Evolutionary conservation across 2,888 invertebrate species (phyloP).

Genomic region (Ligdia adustata): DNA sequence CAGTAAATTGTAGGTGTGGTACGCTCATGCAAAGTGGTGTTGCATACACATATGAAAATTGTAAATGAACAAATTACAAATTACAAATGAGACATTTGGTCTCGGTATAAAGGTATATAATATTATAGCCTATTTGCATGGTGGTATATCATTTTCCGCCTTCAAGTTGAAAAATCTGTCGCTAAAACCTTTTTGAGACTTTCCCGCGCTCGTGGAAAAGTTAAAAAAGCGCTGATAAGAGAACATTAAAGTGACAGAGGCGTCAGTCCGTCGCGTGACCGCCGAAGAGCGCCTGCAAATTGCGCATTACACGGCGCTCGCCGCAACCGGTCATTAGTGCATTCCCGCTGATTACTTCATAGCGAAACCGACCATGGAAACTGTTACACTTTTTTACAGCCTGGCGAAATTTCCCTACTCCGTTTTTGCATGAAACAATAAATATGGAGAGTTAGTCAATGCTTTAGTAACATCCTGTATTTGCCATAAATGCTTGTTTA

Average conservation of each 20-base stretch:
- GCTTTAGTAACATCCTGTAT: slow-evolving; percentile 10
- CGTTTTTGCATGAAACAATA: slow-evolving; percentile 39
- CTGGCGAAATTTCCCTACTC: slow-evolving; percentile 47
- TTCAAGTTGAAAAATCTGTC: no score
- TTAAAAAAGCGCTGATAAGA: slow-evolving; percentile 20
- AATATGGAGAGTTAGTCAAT: slow-evolving; percentile 9
- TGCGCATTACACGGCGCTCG: slow-evolving; percentile 73
- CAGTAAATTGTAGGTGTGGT: no score
- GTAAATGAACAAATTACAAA: no score
- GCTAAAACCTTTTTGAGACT: background rate
- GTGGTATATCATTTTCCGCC: no score
- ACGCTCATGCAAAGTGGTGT: no score
- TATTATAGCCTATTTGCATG: no score
- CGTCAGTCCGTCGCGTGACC: slow-evolving; percentile 67
- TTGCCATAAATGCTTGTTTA: no score
- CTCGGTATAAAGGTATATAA: no score
- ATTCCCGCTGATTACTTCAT: slow-evolving; percentile 78
- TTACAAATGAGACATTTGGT: no score
- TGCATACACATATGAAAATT: no score
- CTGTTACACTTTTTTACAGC: slow-evolving; percentile 64
- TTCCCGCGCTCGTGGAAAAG: slow-evolving; percentile 2
- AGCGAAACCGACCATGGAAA: slow-evolving; percentile 73
- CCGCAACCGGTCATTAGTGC: slow-evolving; percentile 77
- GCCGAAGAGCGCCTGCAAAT: slow-evolving; percentile 69
- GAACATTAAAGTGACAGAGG: slow-evolving; percentile 29